Evolutionary conservation across 2,888 invertebrate species (phyloP), one percentile per base, ranked within the genome.

Genomic region (Corythucha ciliata): DNA sequence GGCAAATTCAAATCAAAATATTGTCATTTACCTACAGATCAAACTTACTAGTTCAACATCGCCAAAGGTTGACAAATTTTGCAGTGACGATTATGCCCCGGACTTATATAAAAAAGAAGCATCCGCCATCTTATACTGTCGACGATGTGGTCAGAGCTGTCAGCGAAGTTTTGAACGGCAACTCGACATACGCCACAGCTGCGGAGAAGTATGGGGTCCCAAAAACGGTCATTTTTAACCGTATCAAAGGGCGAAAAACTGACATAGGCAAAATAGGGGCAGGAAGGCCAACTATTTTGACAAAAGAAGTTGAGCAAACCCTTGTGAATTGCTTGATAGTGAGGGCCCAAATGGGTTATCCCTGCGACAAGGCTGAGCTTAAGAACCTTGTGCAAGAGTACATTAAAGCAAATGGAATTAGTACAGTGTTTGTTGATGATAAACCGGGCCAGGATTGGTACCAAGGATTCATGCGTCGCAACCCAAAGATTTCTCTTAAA

Each of bases 391-490:
- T 29, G 29, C 10, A 10, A 10, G 10, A 29, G 29, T 29, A 10
- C 12, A 12, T 29, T 29, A 12, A 12, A 29, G 10, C 10, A 29
- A 29, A 29, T 29, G 12, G 12, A 10, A 16, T 29, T 10, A 41
- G 41, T 22, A 57, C 58, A 18, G 59, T 56, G 32, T 63, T 63
- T 55, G 57, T 51, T 36, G 55, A 62, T 53, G 58, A 52, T 29
- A 46, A 41, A 25, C 63, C 60, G 21, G 62, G 62, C 20, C 29
- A 55, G 18, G 63, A 57, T 37, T 57, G 57, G 55, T 57, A 56
- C 40, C 42, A 24, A 10, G 32, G 29, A 20, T 57, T 63, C 52
- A 57, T 62, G 56, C 40, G 55, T 18, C 40, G 61, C 2, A 29
- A 59, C 49, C 53, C 53, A 33, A 27, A 34, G 32, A 50, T 62